Percentiles rank a stretch among this genome's conserved stretches.
Evolutionary conservation across 2,797 vertebrate species (phyloP).

Genomic region (Rousettus madagascariensis): DNA sequence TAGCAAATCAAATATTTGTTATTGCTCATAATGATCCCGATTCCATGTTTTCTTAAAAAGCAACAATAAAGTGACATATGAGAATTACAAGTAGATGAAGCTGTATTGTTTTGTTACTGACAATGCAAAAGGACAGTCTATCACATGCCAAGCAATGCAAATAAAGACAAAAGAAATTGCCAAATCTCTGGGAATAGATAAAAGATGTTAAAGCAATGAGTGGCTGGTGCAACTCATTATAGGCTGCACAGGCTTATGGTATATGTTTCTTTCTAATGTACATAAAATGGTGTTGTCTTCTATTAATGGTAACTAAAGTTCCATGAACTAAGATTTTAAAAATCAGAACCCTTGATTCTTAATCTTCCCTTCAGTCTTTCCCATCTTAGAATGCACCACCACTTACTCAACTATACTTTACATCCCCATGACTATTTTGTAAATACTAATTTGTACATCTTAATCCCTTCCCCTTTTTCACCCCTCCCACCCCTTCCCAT

Average conservation of each 20-base stretch:
- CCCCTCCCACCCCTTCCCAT: no score
- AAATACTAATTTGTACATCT: no score
- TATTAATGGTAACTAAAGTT: conserved; percentile 30
- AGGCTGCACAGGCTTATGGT: not conserved
- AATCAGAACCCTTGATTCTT: not conserved
- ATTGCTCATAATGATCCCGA: not conserved
- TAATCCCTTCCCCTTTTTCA: no score
- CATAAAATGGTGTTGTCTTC: not conserved
- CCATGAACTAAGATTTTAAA: not conserved
- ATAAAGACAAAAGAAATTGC: not conserved
- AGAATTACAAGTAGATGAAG: not conserved
- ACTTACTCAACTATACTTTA: not conserved
- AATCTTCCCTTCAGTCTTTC: not conserved
- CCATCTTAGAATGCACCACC: not conserved
- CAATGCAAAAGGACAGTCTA: conserved; percentile 24
- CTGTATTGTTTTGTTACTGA: conserved; percentile 31
- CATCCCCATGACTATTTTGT: no score
- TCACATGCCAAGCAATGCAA: not conserved
- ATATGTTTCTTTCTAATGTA: not conserved
- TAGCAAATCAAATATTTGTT: conserved; percentile 19
- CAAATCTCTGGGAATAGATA: conserved; percentile 24
- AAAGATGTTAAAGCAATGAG: conserved; percentile 37
- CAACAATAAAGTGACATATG: not conserved
- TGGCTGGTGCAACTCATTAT: not conserved
- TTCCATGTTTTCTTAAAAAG: not conserved